Percentiles rank a stretch among this genome's conserved stretches.
Conservation (phyloP, 2,113 vertebrate genomes). For the Microtus richardsoni region DNA sequence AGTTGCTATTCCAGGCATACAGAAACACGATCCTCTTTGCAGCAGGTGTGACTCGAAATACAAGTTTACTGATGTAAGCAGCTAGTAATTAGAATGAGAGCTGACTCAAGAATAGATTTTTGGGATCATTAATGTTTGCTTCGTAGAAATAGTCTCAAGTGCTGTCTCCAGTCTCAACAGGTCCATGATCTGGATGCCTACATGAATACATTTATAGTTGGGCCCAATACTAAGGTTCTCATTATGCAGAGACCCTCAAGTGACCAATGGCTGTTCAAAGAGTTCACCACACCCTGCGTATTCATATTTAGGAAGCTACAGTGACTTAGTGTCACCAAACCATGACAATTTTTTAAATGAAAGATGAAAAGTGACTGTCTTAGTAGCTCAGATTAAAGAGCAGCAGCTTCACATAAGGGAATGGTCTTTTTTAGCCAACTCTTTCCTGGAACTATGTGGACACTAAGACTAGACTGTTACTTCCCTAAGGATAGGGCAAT, state of each 20-base stretch:
- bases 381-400: background rate
- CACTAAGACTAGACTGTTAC: background rate
- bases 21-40: conserved; percentile 64
- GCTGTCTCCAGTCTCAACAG: conserved; percentile 44
- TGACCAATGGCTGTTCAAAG: conserved; percentile 34
- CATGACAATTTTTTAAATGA: background rate
- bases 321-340: background rate
- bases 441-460: background rate
- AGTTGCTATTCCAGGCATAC: conserved; percentile 56
- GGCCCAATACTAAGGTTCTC: background rate
- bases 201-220: conserved; percentile 30
- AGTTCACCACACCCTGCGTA: conserved; percentile 49
- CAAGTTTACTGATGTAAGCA: conserved; percentile 70
- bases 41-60: conserved; percentile 75
- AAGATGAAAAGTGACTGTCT: conserved; percentile 30
- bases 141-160: conserved; percentile 57
- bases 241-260: conserved; percentile 52
- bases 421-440: background rate
- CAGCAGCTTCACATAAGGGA: background rate
- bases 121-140: conserved; percentile 49
- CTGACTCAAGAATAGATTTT: conserved; percentile 65
- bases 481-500: background rate
- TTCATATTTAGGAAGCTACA: conserved; percentile 47
- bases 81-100: conserved; percentile 74
- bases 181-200: conserved; percentile 47